These are phyloP conservation scores for Hephaestus fuliginosus DNA, from an alignment of 2,797 vertebrate genomes.

Conservation along the genomic window DNA sequence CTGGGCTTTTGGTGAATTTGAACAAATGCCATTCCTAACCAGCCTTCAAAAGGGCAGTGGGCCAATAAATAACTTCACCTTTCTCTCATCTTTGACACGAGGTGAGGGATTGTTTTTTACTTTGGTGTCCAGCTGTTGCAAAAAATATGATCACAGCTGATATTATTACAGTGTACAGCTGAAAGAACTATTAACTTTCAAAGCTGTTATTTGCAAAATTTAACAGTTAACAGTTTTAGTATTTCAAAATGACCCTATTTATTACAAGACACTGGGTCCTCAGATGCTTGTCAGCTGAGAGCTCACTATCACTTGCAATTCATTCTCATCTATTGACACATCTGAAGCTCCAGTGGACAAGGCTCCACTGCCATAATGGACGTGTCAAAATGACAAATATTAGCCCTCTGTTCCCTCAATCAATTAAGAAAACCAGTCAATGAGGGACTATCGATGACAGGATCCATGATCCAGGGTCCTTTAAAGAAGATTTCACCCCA, in stretches of 20 bases:
- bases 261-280: constrained; percentile 39
- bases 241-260: constrained; percentile 36
- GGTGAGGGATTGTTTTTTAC: constrained; percentile 19
- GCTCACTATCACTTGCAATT: constrained; percentile 66
- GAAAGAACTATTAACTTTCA: background rate
- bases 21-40: constrained; percentile 29
- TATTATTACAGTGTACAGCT: background rate
- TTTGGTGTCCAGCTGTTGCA: background rate
- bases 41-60: constrained; percentile 17
- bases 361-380: constrained; percentile 70
- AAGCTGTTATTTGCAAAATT: background rate
- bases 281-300: constrained; percentile 70
- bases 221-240: constrained; percentile 4
- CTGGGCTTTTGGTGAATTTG: constrained; percentile 27
- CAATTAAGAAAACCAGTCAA: constrained; percentile 79
- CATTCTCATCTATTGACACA: constrained; percentile 81
- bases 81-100: constrained; percentile 25
- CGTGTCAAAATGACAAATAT: constrained; percentile 83
- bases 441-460: constrained; percentile 61
- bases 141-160: background rate
- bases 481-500: constrained; percentile 53
- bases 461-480: constrained; percentile 55
- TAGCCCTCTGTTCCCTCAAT: constrained; percentile 67
- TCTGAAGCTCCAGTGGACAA: constrained; percentile 76
- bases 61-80: constrained; percentile 49